These are phyloP conservation scores for Styela clava DNA, from an alignment of 23 tunicate species.

Conservation along the genomic window DNA sequence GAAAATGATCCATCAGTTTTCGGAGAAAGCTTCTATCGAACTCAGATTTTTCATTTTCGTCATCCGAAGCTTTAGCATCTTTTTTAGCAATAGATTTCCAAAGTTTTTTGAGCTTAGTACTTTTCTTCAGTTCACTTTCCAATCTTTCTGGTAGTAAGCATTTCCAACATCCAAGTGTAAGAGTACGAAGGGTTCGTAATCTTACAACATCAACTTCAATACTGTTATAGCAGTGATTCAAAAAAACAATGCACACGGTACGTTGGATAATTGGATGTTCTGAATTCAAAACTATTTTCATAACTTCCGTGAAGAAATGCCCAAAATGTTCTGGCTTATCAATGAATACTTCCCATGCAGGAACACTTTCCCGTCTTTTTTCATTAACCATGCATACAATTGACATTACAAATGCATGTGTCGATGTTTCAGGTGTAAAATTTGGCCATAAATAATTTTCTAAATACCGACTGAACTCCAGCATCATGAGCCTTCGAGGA, in stretches of 20 bases:
- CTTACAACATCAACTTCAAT: constrained; percentile 92
- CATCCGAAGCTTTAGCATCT: constrained; percentile 79
- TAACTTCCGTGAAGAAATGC: constrained; percentile 56
- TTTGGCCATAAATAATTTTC: constrained; percentile 99
- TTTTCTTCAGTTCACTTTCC: constrained; percentile 62
- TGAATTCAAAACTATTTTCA: constrained; percentile 61
- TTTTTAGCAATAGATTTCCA: constrained; percentile 76
- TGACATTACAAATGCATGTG: constrained; percentile 69
- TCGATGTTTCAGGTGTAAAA: constrained; percentile 42
- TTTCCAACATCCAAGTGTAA: constrained; percentile 77
- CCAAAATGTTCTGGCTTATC: constrained; percentile 70
- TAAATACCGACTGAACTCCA: constrained; percentile 87
- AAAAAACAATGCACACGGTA: constrained; percentile 73
- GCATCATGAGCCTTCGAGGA: constrained; percentile 65
- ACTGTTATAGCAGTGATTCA: constrained; percentile 95
- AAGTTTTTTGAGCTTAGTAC: constrained; percentile 60
- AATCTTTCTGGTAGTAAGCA: constrained; percentile 61
- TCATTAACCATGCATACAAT: constrained; percentile 93
- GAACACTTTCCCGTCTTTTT: constrained; percentile 81
- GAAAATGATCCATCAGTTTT: constrained; percentile 66
- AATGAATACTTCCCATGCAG: constrained; percentile 90
- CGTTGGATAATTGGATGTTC: constrained; percentile 47
- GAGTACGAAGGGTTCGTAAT: constrained; percentile 60
- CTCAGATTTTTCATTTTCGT: constrained; percentile 34
- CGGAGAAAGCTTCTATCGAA: constrained; percentile 67